Evolutionary conservation across 2,888 invertebrate genomes (phyloP).

Genomic region (Pasiphila rectangulata): DNA sequence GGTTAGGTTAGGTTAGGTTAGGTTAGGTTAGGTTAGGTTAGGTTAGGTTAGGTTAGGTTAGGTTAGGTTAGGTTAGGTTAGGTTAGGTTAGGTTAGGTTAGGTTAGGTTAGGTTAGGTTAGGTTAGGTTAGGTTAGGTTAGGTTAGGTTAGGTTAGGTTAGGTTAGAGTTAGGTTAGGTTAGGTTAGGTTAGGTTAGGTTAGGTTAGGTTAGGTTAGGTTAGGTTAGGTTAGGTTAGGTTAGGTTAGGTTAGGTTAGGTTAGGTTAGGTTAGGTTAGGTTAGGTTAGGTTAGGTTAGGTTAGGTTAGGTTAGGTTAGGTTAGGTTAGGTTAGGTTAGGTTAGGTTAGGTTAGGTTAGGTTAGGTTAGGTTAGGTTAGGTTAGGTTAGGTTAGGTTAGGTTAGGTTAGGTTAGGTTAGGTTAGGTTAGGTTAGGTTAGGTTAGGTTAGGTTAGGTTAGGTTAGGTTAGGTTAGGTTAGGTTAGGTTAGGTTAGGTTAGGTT

Average conservation of each 20-base stretch:
- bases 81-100: constrained; percentile 31
- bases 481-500: constrained; percentile 35
- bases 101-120: constrained; percentile 32
- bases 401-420: constrained; percentile 29
- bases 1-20: constrained; percentile 35
- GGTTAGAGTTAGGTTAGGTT: constrained; percentile 33
- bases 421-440: constrained; percentile 26
- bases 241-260: constrained; percentile 29
- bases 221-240: constrained; percentile 28
- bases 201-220: constrained; percentile 33
- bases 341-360: constrained; percentile 31
- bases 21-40: constrained; percentile 34
- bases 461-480: constrained; percentile 34
- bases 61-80: constrained; percentile 33
- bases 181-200: constrained; percentile 35
- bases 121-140: constrained; percentile 32
- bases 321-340: constrained; percentile 27
- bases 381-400: constrained; percentile 17
- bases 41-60: constrained; percentile 32
- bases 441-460: constrained; percentile 29
- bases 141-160: constrained; percentile 33
- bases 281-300: constrained; percentile 28
- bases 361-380: constrained; percentile 19
- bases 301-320: constrained; percentile 32
- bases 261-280: constrained; percentile 31